Conservation (phyloP, 2,797 vertebrate species). For the Lithobates pipiens region DNA sequence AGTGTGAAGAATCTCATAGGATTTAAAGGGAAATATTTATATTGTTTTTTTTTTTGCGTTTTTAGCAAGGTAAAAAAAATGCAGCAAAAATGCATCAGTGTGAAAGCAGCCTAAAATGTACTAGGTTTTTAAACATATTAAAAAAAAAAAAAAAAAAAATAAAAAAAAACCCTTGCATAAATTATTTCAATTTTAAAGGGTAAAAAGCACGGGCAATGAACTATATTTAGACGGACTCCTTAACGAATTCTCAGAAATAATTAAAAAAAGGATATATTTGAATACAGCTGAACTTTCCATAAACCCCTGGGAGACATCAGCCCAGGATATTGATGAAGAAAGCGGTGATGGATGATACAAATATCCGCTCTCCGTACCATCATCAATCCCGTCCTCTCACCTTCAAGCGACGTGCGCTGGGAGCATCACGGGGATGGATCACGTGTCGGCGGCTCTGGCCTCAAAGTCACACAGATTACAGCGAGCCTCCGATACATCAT, state of each 20-base stretch:
- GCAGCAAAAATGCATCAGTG: too few species aligned
- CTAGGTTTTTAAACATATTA: too few species aligned
- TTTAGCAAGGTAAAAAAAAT: too few species aligned
- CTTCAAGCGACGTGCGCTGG: not conserved
- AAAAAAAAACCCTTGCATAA: too few species aligned
- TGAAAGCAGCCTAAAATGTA: too few species aligned
- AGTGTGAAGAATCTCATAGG: too few species aligned
- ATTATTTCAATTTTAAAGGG: too few species aligned
- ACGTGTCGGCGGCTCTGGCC: not conserved
- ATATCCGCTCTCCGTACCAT: not conserved
- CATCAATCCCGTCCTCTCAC: not conserved
- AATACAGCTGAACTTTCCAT: not conserved
- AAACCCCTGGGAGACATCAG: not conserved
- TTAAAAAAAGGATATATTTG: not conserved
- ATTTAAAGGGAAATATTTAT: too few species aligned
- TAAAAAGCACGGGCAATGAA: not conserved
- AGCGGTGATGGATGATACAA: not conserved
- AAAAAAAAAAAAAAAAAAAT: too few species aligned
- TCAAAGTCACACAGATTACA: not conserved
- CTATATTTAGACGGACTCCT: not conserved
- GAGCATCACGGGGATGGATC: not conserved
- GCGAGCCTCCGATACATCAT: not conserved
- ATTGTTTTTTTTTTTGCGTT: too few species aligned
- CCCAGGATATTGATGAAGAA: not conserved
- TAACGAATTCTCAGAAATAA: not conserved